Evolutionary conservation across 2,113 vertebrate species (phyloP), one percentile per base, ranked within the genome.

Genomic region (Puntigrus tetrazona): DNA sequence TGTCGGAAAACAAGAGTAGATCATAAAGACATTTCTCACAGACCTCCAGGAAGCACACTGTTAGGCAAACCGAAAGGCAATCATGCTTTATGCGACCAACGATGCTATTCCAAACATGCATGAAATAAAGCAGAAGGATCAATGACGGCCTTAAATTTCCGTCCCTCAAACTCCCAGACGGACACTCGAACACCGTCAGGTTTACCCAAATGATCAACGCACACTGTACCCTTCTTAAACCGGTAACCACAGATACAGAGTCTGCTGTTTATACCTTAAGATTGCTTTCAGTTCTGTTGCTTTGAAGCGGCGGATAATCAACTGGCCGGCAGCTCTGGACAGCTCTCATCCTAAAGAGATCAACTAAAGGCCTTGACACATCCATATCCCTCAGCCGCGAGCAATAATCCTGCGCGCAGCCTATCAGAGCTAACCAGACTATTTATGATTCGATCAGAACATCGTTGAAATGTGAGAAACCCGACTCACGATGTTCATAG

Each of bases 261-360:
- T 31, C 45, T 75, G 45, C 73, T 5, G 45, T 52, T 50, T 14
- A 29, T 52, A 31, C 52, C 47, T 31, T 7, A 70, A 16, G 25
- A 70, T 38, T n/a, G 20, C 3, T 70, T 41, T 5, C 36, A n/a
- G 38, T 72, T n/a, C 38, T 70, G 27, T 72, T 20, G 9, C 8
- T 72, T 36, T 72, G 69, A 70, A 38, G 20, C 22, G 34, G 7
- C 9, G 14, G 22, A 70, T 70, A 47, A 47, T 74, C 25, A 74
- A 4, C 2, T 18, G 9, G 2, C 43, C 22, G 18, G n/a, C 41
- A 13, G 14, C 22, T 43, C n/a, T 72, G 38, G 1, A 67, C 38
- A 38, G 34, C 67, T 10, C 67, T 70, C 67, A 38, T 70, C 18
- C 10, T 70, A 36, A 70, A 70, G 67, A 70, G 67, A 34, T 70